Base-by-base conservation (phyloP, 2,888 invertebrate genomes). In the Ctena decussata region DNA sequence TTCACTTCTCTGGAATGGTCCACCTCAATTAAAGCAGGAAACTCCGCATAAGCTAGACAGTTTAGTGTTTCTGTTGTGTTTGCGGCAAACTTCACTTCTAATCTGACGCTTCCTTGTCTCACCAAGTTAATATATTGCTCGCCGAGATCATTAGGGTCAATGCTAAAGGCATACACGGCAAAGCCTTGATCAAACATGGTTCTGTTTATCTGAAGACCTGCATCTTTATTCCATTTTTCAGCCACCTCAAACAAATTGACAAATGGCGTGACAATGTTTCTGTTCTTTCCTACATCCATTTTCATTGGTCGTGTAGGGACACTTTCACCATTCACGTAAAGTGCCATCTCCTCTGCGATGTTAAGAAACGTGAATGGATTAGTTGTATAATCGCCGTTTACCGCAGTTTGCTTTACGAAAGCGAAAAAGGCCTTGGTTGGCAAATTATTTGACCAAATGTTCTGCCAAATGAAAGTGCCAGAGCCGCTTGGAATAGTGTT, bases 361-460 rank as follows among this genome's bases (percentile, higher is more conserved):
- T 82, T 82, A 2, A 60, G 27, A 41, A 82, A 82, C 49, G 77
- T 82, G 39, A 82, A 78, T 8, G 77, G 77, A 53, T 82, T 82
- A 21, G 65, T 70, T 0, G 65, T 78, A 35, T 78, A 78, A 57
- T 49, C 35, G 0, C 82, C 82, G 35, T 82, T 82, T 2, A 78
- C 82, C 1, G 74, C 74, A 0, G 8, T 70, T 44, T 82, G 82
- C 1, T 39, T 69, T 3, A 78, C 30, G 30, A 82, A 77, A 0
- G 57, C 71, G 37, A 82, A 82, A 11, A 74, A 57, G 12, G 53
- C 77, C 57, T 82, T 78, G 18, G 70, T 37, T 0, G 78, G 82
- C 8, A 82, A 53, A 27, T 49, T 73, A 27, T 82, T 82, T n/a
- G 78, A 69, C 74, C 71, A 78, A 1, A 82, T 53, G 41, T 78